Base-by-base conservation (phyloP, 2,797 vertebrate species). In the Onychomys leucogaster region DNA sequence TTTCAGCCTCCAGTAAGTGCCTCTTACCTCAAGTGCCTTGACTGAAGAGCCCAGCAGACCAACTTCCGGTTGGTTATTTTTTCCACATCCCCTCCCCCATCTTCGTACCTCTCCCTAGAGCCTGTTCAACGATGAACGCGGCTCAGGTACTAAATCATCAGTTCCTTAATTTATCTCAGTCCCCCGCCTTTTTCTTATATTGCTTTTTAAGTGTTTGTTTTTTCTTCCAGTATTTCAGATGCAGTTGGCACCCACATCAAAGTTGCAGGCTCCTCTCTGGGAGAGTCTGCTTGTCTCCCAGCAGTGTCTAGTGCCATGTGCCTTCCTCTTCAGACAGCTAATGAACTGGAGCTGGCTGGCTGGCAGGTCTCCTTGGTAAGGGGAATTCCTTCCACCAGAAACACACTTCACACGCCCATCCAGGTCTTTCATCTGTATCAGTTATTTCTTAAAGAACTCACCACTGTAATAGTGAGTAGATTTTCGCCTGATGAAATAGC, bases 381-480 rank as follows among this genome's bases (percentile, higher is more conserved):
- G 61, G 93, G 76, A 87, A 77, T 83, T 96, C 49, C 77, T 80
- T n/a, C 32, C 5, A 23, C 29, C 84, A 91, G 87, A 78, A 94
- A 89, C 81, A 55, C 2, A 77, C 37, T 78, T 96, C 82, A 27
- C 29, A 67, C 7, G 13, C 55, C 25, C 61, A 19, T 37, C 25
- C 61, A 19, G 14, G 89, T 82, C 49, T 95, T 96, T 91, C 59
- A 94, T 65, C 89, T 77, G 8, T 12, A 37, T 59, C 55, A 41
- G 2, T 94, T 89, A 57, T 69, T 93, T 94, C 90, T 87, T 92
- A 86, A 93, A 77, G 37, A 94, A 69, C 25, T 41, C 52, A 27
- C n/a, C 32, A 19, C 46, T 92, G 6, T n/a, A 61, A 46, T 92
- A 65, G 76, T 78, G 76, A 65, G 82, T 63, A 27, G 19, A n/a